Percentiles rank a stretch among this genome's conserved stretches.
phyloP scores from a whole-genome alignment of 1,140 invertebrate genomes.

The Drosophila pachea region DNA sequence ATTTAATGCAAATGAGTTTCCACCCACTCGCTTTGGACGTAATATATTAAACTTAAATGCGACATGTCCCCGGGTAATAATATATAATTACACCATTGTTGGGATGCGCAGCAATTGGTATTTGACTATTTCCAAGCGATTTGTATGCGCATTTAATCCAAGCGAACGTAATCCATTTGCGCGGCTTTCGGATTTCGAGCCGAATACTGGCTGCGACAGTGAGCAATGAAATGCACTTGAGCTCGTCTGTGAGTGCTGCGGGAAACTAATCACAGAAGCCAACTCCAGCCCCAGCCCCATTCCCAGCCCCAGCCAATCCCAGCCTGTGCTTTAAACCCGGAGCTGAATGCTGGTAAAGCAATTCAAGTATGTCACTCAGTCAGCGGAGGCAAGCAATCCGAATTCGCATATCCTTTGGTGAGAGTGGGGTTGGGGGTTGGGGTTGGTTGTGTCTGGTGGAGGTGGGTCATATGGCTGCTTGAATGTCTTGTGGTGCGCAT shows the following conservation, averaged over 20 bases:
- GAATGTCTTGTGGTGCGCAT: conserved; percentile 74
- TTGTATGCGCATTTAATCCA: conserved; percentile 67
- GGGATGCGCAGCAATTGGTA: conserved; percentile 4
- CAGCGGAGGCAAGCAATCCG: conserved; percentile 38
- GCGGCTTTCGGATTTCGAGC: conserved; percentile 14
- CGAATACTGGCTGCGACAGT: conserved; percentile 54
- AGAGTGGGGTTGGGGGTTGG: neutral
- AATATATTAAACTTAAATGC: conserved; percentile 5
- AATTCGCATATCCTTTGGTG: conserved; percentile 56
- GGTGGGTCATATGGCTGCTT: conserved; percentile 37
- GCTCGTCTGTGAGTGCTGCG: conserved; percentile 58
- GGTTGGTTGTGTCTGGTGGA: conserved; percentile 7
- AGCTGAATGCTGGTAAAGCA: conserved; percentile 22
- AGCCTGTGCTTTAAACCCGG: conserved; percentile 24
- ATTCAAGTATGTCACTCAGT: conserved; percentile 61
- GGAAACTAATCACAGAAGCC: conserved; percentile 61
- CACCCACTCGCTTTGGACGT: neutral
- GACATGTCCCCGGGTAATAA: conserved; percentile 38
- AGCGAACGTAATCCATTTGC: conserved; percentile 59
- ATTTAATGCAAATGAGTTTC: neutral
- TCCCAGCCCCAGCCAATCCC: conserved; percentile 10
- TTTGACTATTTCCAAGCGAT: conserved; percentile 45
- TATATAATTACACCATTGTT: conserved; percentile 48
- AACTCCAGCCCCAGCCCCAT: conserved; percentile 30
- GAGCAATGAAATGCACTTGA: conserved; percentile 74